Conservation (phyloP, 1,140 invertebrate genomes). For the Aphelenchoides besseyi region DNA sequence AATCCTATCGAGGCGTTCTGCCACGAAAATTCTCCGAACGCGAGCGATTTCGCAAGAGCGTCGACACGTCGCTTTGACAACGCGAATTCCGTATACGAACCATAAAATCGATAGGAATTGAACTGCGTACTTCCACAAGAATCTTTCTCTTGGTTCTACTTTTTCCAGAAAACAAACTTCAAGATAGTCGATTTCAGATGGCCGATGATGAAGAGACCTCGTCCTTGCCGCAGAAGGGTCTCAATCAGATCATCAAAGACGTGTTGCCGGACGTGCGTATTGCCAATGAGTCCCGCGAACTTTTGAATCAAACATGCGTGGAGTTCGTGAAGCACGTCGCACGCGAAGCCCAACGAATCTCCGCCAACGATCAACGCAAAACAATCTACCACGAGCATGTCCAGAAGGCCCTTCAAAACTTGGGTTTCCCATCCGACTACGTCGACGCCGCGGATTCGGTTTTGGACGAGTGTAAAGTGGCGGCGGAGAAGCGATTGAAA, state of each 20-base stretch:
- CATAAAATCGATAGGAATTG: neutral
- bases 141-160: neutral
- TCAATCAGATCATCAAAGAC: constrained; percentile 62
- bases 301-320: constrained; percentile 59
- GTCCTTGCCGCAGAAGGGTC: constrained; percentile 60
- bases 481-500: constrained; percentile 61
- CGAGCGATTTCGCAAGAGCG: too few species aligned
- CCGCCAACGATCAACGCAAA: constrained; percentile 56
- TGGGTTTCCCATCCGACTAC: constrained; percentile 53
- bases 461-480: constrained; percentile 58
- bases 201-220: constrained; percentile 61
- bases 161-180: too few species aligned
- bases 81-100: constrained; percentile 2
- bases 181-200: constrained; percentile 48
- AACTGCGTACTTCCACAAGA: neutral
- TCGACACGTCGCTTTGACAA: too few species aligned
- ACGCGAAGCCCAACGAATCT: constrained; percentile 59
- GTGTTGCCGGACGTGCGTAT: constrained; percentile 58
- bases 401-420: constrained; percentile 58
- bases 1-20: too few species aligned
- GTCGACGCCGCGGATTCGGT: constrained; percentile 58
- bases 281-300: constrained; percentile 59
- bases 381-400: constrained; percentile 63
- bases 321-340: constrained; percentile 59
- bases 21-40: too few species aligned